Evolutionary conservation across 2,888 invertebrate genomes (phyloP), one percentile per base, ranked within the genome.

Genomic region (Meteorus colon): DNA sequence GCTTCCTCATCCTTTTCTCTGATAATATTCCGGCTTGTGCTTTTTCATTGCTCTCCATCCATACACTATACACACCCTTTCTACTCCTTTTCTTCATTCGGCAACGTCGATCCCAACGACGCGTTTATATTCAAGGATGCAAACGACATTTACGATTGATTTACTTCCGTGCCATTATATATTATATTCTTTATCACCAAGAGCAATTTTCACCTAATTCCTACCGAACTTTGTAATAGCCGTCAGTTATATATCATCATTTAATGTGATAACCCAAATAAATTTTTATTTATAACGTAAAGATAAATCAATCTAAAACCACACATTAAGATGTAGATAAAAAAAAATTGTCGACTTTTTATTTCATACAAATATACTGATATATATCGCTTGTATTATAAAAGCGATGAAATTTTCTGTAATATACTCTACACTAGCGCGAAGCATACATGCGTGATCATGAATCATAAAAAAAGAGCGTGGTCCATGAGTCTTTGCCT

Each of bases 131-230:
- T 83, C 82, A 77, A 83, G 83, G 80, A 87, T 87, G 86, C 85
- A 87, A 85, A 86, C 82, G 86, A 87, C 88, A 87, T 55, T 55
- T 84, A 82, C 83, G 84, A 84, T 84, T 87, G 86, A 87, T 88
- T 87, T 86, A 87, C 84, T 85, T 83, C 81, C 80, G 81, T 81
- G 82, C 80, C 82, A 83, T 85, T 85, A 55, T 24, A 48, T 48
- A 55, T 55, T 85, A 85, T 83, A 83, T 82, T 81, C 80, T 80
- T 78, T 82, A 80, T 79, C 78, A 78, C 77, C 29, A 63, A 70
- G 45, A 55, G 59, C 14, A 41, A n/a, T 48, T 45, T n/a, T 24
- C 55, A 34, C 55, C 24, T 59, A 60, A 5, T 31, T 41, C 16
- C 48, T 48, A 5, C 16, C 4, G 4, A 48, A 48, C n/a, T 48